These are phyloP conservation scores for Acanthosoma haemorrhoidale DNA, from an alignment of 2,888 invertebrate species.

Conservation along the genomic window DNA sequence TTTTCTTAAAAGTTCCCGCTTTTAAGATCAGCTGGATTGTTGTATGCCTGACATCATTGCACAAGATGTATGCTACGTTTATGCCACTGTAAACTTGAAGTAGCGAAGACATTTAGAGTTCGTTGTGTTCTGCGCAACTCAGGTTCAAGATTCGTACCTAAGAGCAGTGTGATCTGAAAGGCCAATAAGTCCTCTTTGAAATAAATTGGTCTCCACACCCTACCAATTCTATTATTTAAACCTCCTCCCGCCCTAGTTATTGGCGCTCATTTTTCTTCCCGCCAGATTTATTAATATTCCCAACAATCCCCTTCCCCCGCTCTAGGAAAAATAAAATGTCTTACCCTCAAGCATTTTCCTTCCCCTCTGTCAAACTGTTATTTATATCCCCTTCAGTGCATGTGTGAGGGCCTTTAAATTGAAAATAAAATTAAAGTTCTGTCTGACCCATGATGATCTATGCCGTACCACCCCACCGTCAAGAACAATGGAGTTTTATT, in stretches of 20 bases:
- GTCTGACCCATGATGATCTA: conserved; percentile 2
- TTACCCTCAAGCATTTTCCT: conserved; percentile 6
- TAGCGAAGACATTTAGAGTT: no score
- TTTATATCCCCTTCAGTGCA: conserved; percentile 12
- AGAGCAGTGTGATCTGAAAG: no score
- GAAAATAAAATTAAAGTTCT: conserved; percentile 28
- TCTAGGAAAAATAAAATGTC: conserved; percentile 28
- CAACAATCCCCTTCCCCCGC: conserved; percentile 27
- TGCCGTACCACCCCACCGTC: neutral
- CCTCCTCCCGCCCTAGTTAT: conserved; percentile 8
- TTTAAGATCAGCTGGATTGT: no score
- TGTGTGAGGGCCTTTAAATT: conserved; percentile 13
- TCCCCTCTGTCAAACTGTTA: conserved; percentile 26
- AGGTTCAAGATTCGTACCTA: no score
- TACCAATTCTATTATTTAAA: no score
- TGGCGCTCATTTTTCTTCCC: conserved; percentile 25
- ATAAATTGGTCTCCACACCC: no score
- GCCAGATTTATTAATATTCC: conserved; percentile 21
- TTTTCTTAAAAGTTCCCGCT: no score
- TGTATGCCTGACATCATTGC: no score
- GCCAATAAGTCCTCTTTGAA: conserved; percentile 14
- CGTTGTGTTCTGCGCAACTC: no score
- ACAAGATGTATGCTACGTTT: no score
- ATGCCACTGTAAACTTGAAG: no score
- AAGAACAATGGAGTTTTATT: conserved; percentile 11